Evolutionary conservation across 2,113 vertebrate species (phyloP).

Genomic region (Origma solitaria): DNA sequence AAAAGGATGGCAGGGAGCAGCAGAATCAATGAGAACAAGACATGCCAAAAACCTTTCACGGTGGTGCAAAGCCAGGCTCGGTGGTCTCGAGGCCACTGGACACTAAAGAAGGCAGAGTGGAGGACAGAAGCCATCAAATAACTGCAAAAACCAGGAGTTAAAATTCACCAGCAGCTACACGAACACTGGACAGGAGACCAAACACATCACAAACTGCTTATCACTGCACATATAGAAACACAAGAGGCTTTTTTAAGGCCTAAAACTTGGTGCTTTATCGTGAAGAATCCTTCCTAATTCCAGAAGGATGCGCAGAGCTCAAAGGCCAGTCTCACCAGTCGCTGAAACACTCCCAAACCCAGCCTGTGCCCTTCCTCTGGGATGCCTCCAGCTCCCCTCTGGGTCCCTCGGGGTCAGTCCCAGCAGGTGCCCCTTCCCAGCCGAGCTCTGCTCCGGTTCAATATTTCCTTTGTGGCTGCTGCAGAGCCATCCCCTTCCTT

Average conservation of each 20-base stretch:
- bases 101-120: neutral
- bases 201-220: neutral
- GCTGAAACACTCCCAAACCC: rapidly evolving
- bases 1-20: neutral
- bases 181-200: neutral
- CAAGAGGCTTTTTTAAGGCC: rapidly evolving
- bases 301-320: neutral
- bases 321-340: rapidly evolving
- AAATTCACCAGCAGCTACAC: neutral
- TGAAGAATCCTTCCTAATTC: neutral
- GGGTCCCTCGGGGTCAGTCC: neutral
- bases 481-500: neutral
- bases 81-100: neutral
- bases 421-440: neutral
- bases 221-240: rapidly evolving
- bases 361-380: neutral
- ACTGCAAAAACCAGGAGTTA: neutral
- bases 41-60: rapidly evolving
- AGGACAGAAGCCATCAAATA: neutral
- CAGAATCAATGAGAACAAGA: neutral
- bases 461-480: neutral
- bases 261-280: neutral
- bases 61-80: rapidly evolving
- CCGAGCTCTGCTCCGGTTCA: neutral
- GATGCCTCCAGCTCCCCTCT: neutral